These are phyloP conservation scores for Aspidiotus rigidus DNA, from an alignment of 2,888 invertebrate species.

Conservation along the genomic window DNA sequence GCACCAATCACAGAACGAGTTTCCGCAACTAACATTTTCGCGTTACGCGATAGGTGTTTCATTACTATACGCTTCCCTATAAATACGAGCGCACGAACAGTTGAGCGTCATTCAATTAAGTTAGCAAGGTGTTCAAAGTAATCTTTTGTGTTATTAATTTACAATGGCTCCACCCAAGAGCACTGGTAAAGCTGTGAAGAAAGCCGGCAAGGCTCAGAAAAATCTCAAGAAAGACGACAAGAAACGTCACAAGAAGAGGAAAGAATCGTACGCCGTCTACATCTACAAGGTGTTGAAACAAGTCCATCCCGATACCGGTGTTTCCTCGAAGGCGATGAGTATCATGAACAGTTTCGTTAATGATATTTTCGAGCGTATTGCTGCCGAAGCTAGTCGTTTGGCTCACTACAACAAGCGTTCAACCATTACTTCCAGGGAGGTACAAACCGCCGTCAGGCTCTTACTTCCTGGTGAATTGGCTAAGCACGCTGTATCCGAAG, in stretches of 20 bases:
- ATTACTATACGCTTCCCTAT: too few species aligned
- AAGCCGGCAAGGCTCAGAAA: slow-evolving; percentile 51
- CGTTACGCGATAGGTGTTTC: too few species aligned
- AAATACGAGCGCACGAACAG: too few species aligned
- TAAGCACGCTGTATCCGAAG: slow-evolving; percentile 61
- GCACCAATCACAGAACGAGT: too few species aligned
- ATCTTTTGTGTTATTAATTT: not conserved
- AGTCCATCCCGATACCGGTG: slow-evolving; percentile 55
- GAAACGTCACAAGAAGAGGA: slow-evolving; percentile 51
- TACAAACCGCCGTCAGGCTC: slow-evolving; percentile 58
- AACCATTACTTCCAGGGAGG: slow-evolving; percentile 59
- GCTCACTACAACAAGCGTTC: slow-evolving; percentile 53
- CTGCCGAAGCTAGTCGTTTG: slow-evolving; percentile 45
- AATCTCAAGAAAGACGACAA: slow-evolving; percentile 51
- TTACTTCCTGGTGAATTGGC: slow-evolving; percentile 63
- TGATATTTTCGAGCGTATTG: slow-evolving; percentile 64
- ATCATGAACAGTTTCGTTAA: slow-evolving; percentile 69
- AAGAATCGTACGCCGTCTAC: slow-evolving; percentile 52
- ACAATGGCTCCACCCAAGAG: slow-evolving; percentile 31
- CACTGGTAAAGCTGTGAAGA: slow-evolving; percentile 44
- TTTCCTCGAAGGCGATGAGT: slow-evolving; percentile 60
- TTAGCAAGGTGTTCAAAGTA: too few species aligned
- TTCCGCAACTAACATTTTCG: too few species aligned
- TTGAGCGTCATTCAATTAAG: too few species aligned
- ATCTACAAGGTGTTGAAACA: slow-evolving; percentile 53